These are phyloP conservation scores for Myopa tessellatipennis DNA, from an alignment of 2,888 invertebrate species.

Conservation along the genomic window DNA sequence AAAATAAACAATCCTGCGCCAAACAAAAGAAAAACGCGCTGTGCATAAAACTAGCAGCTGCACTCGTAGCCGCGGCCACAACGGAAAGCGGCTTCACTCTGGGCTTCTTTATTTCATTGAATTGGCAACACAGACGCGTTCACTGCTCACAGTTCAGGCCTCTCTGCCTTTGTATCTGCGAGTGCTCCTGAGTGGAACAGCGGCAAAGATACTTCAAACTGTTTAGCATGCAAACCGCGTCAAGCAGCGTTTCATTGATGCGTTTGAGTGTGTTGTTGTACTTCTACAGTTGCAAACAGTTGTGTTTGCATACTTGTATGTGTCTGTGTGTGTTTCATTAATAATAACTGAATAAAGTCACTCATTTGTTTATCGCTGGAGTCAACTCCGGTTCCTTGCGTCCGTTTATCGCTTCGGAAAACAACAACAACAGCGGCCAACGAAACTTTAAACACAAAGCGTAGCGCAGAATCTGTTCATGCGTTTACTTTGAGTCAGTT, in stretches of 20 bases:
- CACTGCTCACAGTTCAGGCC: background rate
- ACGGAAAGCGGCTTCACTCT: background rate
- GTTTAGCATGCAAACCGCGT: background rate
- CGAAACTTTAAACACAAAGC: no score
- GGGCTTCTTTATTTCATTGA: background rate
- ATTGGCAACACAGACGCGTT: background rate
- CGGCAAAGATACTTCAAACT: background rate
- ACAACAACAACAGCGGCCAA: no score
- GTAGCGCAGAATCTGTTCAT: no score
- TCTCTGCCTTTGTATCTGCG: background rate
- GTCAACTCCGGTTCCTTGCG: no score
- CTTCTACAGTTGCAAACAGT: background rate
- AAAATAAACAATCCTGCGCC: conserved; percentile 6
- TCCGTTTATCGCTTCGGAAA: no score
- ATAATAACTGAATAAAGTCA: background rate
- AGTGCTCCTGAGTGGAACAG: background rate
- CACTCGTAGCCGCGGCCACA: background rate
- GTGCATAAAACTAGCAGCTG: background rate
- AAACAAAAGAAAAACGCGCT: conserved; percentile 33
- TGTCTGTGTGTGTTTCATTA: background rate
- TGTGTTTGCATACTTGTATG: background rate
- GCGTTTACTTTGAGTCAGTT: no score
- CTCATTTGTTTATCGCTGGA: background rate
- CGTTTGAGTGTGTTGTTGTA: background rate
- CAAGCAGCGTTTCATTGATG: background rate